phyloP scores from a whole-genome alignment of 2,797 vertebrate species.

The Acanthopagrus latus region DNA sequence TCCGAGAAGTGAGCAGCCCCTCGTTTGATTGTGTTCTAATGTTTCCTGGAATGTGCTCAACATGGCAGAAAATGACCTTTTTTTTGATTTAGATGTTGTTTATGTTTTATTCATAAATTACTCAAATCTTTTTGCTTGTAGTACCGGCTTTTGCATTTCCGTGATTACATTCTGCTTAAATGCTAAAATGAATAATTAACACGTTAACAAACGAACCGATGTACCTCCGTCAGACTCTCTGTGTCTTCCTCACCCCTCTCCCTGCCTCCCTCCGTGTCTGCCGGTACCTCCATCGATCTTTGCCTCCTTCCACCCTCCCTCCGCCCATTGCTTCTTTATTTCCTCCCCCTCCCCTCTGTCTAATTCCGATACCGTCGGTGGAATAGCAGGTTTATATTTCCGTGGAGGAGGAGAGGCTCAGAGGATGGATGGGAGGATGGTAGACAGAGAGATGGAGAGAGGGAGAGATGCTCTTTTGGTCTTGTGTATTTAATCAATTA shows the following conservation, averaged over 20 bases:
- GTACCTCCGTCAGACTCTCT: slow-evolving; percentile 41
- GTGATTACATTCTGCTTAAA: slow-evolving; percentile 46
- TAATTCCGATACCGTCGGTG: slow-evolving; percentile 28
- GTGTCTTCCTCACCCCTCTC: slow-evolving; percentile 34
- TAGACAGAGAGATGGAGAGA: slow-evolving; percentile 63
- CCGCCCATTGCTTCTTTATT: slow-evolving; percentile 54
- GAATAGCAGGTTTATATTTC: slow-evolving; percentile 53
- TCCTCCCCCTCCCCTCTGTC: slow-evolving; percentile 33
- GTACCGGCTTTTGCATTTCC: slow-evolving; percentile 2
- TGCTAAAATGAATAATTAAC: slow-evolving; percentile 64
- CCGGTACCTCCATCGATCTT: slow-evolving; percentile 51
- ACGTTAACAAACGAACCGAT: slow-evolving; percentile 43
- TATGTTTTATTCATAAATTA: slow-evolving; percentile 52
- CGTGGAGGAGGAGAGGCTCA: slow-evolving; percentile 31
- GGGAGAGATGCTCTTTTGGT: slow-evolving; percentile 68
- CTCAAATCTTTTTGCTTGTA: slow-evolving; percentile 7
- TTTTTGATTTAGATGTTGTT: slow-evolving; percentile 32
- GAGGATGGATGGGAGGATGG: slow-evolving; percentile 56
- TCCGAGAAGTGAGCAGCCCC: neutral
- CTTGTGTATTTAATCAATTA: slow-evolving; percentile 76
- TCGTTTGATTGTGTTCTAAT: slow-evolving; percentile 18
- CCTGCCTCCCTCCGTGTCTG: slow-evolving; percentile 31
- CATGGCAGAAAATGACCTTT: slow-evolving; percentile 45
- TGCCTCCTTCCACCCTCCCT: slow-evolving; percentile 26
- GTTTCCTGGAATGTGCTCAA: slow-evolving; percentile 37